Evolutionary conservation across 2,888 invertebrate genomes (phyloP).

Genomic region (Gastracanthus pulcherrimus): DNA sequence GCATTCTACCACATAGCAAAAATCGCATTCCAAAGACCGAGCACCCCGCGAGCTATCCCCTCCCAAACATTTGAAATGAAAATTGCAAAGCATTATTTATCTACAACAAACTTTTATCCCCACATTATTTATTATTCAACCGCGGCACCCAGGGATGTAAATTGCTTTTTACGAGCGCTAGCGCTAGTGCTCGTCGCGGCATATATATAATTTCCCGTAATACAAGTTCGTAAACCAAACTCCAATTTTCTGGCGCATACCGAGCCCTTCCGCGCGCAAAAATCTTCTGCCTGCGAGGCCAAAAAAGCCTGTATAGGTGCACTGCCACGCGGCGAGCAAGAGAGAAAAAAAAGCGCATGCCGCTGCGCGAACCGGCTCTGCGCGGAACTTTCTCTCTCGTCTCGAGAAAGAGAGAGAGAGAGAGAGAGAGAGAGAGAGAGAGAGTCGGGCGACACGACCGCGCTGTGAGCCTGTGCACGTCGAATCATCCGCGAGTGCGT

Average conservation of each 20-base stretch:
- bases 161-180: conserved; percentile 3
- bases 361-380: not conserved
- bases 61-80: too few relatives aligned
- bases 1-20: not conserved
- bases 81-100: not conserved
- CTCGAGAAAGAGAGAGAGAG: not conserved
- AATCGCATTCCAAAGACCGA: too few relatives aligned
- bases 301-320: not conserved
- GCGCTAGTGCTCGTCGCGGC: not conserved
- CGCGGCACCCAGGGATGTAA: not conserved
- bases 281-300: not conserved
- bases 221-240: not conserved
- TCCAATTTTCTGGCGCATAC: conserved; percentile 2
- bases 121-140: not conserved
- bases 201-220: conserved; percentile 1
- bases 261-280: not conserved
- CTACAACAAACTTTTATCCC: not conserved
- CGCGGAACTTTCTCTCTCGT: not conserved
- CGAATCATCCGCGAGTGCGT: too few relatives aligned
- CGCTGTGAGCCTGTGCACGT: too few relatives aligned
- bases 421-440: too few relatives aligned
- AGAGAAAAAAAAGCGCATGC: not conserved
- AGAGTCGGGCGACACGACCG: too few relatives aligned
- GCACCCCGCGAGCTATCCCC: too few relatives aligned
- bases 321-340: not conserved